Conservation (phyloP, 2,888 invertebrate genomes). For the Lasioglossum leucozonium region DNA sequence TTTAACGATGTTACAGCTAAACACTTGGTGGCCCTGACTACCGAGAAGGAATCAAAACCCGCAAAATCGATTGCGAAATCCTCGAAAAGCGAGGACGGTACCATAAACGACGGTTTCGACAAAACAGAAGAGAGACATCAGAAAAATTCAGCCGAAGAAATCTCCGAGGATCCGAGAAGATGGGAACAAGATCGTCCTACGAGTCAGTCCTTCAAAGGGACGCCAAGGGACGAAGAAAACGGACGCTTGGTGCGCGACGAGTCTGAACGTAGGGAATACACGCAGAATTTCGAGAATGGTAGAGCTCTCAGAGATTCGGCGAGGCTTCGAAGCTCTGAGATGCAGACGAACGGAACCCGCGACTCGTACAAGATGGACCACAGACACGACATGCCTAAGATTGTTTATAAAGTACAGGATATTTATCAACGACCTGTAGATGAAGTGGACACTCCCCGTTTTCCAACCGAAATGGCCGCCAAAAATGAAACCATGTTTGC, state of each 20-base stretch:
- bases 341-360: conserved; percentile 29
- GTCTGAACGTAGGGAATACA: conserved; percentile 76
- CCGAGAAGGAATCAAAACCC: conserved; percentile 73
- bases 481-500: conserved; percentile 76
- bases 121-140: conserved; percentile 60
- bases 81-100: conserved; percentile 38
- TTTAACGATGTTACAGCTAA: conserved; percentile 50
- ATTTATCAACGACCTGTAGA: conserved; percentile 80
- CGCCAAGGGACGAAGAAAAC: conserved; percentile 49
- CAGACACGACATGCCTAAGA: conserved; percentile 56
- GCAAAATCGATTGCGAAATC: conserved; percentile 34
- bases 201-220: conserved; percentile 29
- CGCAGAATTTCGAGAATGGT: conserved; percentile 78
- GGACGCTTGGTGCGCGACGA: conserved; percentile 69
- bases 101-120: conserved; percentile 72
- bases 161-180: conserved; percentile 10
- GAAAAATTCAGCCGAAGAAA: conserved; percentile 17
- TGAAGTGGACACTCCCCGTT: conserved; percentile 81
- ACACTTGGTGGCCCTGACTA: conserved; percentile 57
- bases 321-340: conserved; percentile 66
- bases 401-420: conserved; percentile 77
- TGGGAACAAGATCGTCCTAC: conserved; percentile 43
- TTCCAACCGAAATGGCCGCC: conserved; percentile 75
- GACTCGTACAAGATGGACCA: conserved; percentile 61
- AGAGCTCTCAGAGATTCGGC: conserved; percentile 70